Evolutionary conservation across 2,797 vertebrate species (phyloP), one percentile per base, ranked within the genome.

Genomic region (Sebastolobus alascanus): DNA sequence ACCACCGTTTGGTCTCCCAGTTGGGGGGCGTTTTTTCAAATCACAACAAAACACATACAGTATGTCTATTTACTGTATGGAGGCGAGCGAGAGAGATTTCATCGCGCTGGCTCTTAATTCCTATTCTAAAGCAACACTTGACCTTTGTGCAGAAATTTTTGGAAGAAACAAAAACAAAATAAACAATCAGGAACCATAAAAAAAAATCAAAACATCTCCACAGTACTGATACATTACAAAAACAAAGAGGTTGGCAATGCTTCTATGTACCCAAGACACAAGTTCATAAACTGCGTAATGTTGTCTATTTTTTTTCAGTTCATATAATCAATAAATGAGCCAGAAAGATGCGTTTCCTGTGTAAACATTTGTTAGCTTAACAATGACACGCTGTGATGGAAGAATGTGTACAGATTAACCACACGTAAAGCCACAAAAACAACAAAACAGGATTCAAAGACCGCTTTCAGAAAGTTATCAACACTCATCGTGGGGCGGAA

Each of bases 171-270:
- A 82, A 46, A 80, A 68, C 25, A 31, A 68, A 77, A 70, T 20
- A 74, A 89, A 78, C 59, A 82, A 83, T 61, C 43, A 86, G 68
- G 68, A 90, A 91, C 84, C 84, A 86, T 87, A 74, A 90, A 63
- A 84, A 72, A 64, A 84, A 94, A 88, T 84, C 29, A 75, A 85
- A 92, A 89, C 71, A 93, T 91, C 86, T 92, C 87, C 90, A 94
- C 93, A 90, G 85, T 91, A 95, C 92, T 75, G 84, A 88, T 92
- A 94, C 92, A 16, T 89, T 93, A 94, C 93, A 90, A 93, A 73
- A 94, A 93, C 89, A 87, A 89, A 86, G 73, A 90, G 87, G 88
- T 81, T 88, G 85, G 84, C 87, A 75, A 92, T 92, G 88, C 84
- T 90, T 92, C 77, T 82, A 87, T 82, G 84, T 84, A 90, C 52